A percentile compares a stretch with the other conserved stretches of the same genome.
Conservation (phyloP, 2,888 invertebrate genomes). For the Priocnemis perturbator region DNA sequence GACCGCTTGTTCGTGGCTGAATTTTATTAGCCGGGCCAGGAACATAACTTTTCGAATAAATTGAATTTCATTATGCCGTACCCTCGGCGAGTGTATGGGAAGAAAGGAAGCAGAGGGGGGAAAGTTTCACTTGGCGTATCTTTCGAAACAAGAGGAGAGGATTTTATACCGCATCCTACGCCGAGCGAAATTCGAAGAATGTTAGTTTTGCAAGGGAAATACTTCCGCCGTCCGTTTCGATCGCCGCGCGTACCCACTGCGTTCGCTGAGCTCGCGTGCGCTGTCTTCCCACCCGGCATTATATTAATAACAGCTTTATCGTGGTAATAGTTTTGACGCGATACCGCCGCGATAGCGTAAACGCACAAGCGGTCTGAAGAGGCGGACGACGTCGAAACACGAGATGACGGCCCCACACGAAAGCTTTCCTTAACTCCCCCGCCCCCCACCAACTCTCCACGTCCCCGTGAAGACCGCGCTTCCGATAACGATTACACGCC, state of each 20-base stretch:
- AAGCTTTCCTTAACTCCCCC: conserved; percentile 16
- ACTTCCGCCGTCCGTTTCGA: too few relatives aligned
- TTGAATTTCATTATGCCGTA: too few relatives aligned
- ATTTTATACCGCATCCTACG: neutral
- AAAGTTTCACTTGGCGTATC: too few relatives aligned
- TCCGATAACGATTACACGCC: neutral
- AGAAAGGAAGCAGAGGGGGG: too few relatives aligned
- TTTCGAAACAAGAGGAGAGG: too few relatives aligned
- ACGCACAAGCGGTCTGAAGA: conserved; percentile 25
- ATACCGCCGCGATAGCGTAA: conserved; percentile 48
- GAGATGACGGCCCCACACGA: conserved; percentile 28
- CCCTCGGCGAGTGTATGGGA: too few relatives aligned
- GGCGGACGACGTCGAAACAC: conserved; percentile 16
- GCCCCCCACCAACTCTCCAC: neutral
- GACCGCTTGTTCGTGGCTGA: too few relatives aligned
- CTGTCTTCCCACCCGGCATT: conserved; percentile 10
- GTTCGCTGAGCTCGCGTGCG: too few relatives aligned
- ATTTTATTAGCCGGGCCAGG: too few relatives aligned
- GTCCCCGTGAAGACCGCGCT: conserved; percentile 9
- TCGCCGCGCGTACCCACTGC: too few relatives aligned
- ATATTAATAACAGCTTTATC: conserved; percentile 42
- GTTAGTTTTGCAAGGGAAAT: neutral
- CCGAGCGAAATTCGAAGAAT: conserved; percentile 12
- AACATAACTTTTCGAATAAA: too few relatives aligned
- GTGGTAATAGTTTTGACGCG: conserved; percentile 49